These are phyloP conservation scores for Alloscopus bannaensis DNA, from an alignment of 2,888 invertebrate species.

Conservation along the genomic window DNA sequence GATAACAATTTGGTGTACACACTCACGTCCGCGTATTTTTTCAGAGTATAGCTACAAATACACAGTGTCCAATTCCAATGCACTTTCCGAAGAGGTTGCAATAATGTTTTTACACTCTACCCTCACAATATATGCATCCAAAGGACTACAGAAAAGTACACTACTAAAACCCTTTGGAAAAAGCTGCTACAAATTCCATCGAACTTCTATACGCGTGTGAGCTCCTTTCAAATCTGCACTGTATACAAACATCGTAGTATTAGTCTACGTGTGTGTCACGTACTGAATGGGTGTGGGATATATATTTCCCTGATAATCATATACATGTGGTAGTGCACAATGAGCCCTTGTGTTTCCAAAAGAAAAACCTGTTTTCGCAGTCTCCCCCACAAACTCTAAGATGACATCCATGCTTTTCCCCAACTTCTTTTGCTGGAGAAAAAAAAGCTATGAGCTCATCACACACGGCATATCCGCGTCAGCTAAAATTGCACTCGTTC, in stretches of 20 bases:
- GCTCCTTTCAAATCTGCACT: too few relatives aligned
- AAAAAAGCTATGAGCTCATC: conserved; percentile 17
- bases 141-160: too few relatives aligned
- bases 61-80: conserved; percentile 54
- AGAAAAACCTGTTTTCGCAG: conserved; percentile 7
- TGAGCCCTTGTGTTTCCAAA: conserved; percentile 8
- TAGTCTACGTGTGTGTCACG: too few relatives aligned
- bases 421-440: conserved; percentile 6
- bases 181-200: neutral
- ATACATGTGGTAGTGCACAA: conserved; percentile 3
- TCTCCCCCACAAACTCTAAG: too few relatives aligned
- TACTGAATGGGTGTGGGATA: too few relatives aligned
- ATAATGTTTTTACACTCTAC: conserved; percentile 30
- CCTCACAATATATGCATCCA: too few relatives aligned
- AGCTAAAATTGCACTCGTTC: conserved; percentile 10
- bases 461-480: neutral
- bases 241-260: too few relatives aligned
- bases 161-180: conserved; percentile 10
- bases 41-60: too few relatives aligned
- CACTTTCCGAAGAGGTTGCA: conserved; percentile 58
- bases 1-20: conserved; percentile 2
- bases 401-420: neutral
- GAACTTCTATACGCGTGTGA: too few relatives aligned
- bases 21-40: neutral
- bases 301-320: too few relatives aligned